A percentile compares a stretch with the other conserved stretches of the same genome.
Conservation (phyloP, 2,113 vertebrate genomes). For the Cygnus atratus region DNA sequence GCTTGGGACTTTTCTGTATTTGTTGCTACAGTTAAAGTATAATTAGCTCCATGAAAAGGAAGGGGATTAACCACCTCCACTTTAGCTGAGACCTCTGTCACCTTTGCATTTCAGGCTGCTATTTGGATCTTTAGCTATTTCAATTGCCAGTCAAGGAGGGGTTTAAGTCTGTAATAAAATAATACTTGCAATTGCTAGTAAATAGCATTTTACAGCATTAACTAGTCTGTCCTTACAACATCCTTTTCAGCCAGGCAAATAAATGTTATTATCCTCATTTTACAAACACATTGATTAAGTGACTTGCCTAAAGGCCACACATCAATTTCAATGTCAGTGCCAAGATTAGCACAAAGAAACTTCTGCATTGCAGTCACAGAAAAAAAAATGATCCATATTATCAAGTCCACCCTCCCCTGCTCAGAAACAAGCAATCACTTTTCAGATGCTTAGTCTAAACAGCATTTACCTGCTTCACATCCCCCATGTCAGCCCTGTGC, state of each 20-base stretch:
- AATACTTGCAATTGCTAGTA: constrained; percentile 35
- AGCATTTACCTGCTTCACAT: neutral
- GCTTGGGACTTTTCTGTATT: neutral
- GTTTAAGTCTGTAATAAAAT: neutral
- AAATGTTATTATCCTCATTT: constrained; percentile 54
- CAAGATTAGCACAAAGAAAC: neutral
- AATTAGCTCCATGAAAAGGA: constrained; percentile 13
- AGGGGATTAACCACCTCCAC: neutral
- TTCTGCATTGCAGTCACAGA: constrained; percentile 14
- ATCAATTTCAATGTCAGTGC: constrained; percentile 45
- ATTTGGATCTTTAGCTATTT: constrained; percentile 14
- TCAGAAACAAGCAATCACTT: neutral
- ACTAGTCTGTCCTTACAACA: constrained; percentile 7
- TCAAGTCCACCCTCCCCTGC: neutral
- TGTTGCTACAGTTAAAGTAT: neutral
- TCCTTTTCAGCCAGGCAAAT: constrained; percentile 45
- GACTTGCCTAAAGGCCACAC: constrained; percentile 61
- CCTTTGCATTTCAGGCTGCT: constrained; percentile 10
- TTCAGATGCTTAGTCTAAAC: neutral
- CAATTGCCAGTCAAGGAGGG: constrained; percentile 1
- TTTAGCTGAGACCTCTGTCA: neutral
- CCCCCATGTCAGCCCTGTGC: no score
- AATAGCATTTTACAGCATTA: constrained; percentile 38
- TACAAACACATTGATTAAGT: constrained; percentile 68
- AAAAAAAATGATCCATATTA: neutral